Evolutionary conservation across 2,797 vertebrate genomes (phyloP), one percentile per base, ranked within the genome.

Genomic region (Selene dorsalis): DNA sequence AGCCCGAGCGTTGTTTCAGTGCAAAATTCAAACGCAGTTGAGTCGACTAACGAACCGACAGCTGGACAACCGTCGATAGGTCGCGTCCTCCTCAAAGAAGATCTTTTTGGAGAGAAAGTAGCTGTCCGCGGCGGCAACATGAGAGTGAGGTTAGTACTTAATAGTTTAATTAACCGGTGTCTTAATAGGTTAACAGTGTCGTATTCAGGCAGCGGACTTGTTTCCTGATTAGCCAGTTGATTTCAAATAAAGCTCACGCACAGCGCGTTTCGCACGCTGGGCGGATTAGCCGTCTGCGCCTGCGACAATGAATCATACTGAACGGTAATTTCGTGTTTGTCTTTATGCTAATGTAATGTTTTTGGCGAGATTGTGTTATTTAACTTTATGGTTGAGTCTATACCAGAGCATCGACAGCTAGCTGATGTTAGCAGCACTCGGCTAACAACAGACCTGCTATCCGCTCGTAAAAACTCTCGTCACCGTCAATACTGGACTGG

Each of bases 61-160:
- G 43, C 20, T 43, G 3, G 61, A 41, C 2, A 30, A 12, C 52
- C 3, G 24, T 24, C 8, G 3, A 35, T 43, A 61, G 0, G 3
- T 7, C 3, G 4, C 3, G n/a, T 50, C 41, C 5, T 0, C 2
- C 1, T 58, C 4, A 7, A 53, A 9, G 32, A 30, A 18, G 2
- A 26, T 30, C 75, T 73, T 38, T 43, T 16, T 16, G 3, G 13
- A 4, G 14, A 63, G 4, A 30, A 0, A 3, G 6, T 1, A n/a
- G 1, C 35, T 70, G 13, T 67, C 35, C 59, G 57, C 24, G 50
- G 39, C 30, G 86, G 60, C 48, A 90, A 72, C 16, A 95, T 95
- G 95, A 91, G 95, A 90, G 90, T 89, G 52, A 95, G 95, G 95
- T 95, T 61, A 80, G 87, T 87, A 32, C 9, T 4, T 0, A 10